Evolutionary conservation across 2,888 invertebrate species (phyloP).

Genomic region (Eupithecia exiguata): DNA sequence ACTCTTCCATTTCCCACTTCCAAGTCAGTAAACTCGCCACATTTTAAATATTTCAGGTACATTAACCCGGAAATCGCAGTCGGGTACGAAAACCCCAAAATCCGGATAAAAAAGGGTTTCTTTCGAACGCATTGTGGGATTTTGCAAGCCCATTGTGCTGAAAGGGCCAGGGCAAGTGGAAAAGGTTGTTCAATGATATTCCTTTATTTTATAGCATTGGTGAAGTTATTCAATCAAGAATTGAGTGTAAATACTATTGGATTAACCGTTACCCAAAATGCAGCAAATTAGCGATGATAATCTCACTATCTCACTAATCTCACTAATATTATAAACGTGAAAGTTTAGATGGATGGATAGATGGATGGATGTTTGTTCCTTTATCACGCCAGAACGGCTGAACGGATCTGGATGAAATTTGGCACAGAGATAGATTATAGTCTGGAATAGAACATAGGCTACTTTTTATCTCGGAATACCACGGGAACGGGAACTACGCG

Average conservation of each 20-base stretch:
- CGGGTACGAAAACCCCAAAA: constrained; percentile 31
- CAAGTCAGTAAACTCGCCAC: constrained; percentile 23
- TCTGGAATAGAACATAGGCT: too few relatives aligned
- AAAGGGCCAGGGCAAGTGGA: constrained; percentile 9
- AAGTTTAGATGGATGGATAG: too few relatives aligned
- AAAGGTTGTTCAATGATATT: constrained; percentile 9
- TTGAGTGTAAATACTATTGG: not conserved
- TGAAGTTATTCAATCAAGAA: constrained; percentile 5
- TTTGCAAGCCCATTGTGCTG: constrained; percentile 4
- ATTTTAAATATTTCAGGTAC: constrained; percentile 41
- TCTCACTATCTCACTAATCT: too few relatives aligned
- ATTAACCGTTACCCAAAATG: not conserved
- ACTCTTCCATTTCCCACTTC: constrained; percentile 1
- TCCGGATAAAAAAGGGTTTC: constrained; percentile 37
- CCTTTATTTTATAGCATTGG: constrained; percentile 10
- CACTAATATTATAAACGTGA: too few relatives aligned
- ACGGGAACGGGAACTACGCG: too few relatives aligned
- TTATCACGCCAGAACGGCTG: too few relatives aligned
- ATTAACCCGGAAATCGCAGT: constrained; percentile 38
- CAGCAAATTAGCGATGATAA: too few relatives aligned
- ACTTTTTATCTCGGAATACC: too few relatives aligned
- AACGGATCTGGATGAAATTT: too few relatives aligned
- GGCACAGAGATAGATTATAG: too few relatives aligned
- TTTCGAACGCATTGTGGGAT: constrained; percentile 2
- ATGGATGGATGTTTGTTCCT: too few relatives aligned